A percentile compares a stretch with the other conserved stretches of the same genome.
Conservation (phyloP, 2,113 vertebrate genomes). For the Hippoglossus stenolepis region DNA sequence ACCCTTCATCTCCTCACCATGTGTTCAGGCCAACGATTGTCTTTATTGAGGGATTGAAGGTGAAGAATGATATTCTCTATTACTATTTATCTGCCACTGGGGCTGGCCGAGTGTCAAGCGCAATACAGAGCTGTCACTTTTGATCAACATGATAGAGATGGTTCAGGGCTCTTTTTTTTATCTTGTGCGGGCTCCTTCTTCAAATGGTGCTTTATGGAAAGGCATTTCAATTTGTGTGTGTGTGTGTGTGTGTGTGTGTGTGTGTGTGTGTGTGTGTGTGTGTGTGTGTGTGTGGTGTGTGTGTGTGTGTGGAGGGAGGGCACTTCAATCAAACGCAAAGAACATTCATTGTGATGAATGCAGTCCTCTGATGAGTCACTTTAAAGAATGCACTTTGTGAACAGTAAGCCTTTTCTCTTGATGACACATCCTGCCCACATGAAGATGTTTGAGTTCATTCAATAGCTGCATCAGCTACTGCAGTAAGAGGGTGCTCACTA, state of each 20-base stretch:
- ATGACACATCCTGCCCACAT: neutral
- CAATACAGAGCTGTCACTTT: conserved; percentile 79
- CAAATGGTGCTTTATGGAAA: conserved; percentile 54
- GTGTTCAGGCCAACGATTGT: conserved; percentile 43
- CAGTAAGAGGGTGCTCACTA: too few species aligned
- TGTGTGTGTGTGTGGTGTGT: too few species aligned
- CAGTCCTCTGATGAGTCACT: conserved; percentile 37
- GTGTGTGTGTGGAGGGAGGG: neutral
- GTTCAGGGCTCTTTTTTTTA: conserved; percentile 18
- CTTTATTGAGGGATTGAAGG: conserved; percentile 72
- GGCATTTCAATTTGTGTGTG: conserved; percentile 42
- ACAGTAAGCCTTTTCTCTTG: conserved; percentile 1
- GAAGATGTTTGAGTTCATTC: neutral
- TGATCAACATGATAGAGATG: conserved; percentile 75
- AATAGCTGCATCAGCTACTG: neutral
- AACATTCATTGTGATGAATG: conserved; percentile 25
- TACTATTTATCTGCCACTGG: conserved; percentile 47
- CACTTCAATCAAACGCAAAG: conserved; percentile 30
- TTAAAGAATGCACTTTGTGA: conserved; percentile 20
- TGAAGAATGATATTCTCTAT: conserved; percentile 69
- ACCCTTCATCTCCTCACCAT: conserved; percentile 64
- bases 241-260: too few species aligned
- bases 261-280: too few species aligned
- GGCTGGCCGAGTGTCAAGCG: conserved; percentile 46
- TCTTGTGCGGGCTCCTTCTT: conserved; percentile 31